Evolutionary conservation across 1,140 invertebrate species (phyloP).

Genomic region (Spodoptera frugiperda): DNA sequence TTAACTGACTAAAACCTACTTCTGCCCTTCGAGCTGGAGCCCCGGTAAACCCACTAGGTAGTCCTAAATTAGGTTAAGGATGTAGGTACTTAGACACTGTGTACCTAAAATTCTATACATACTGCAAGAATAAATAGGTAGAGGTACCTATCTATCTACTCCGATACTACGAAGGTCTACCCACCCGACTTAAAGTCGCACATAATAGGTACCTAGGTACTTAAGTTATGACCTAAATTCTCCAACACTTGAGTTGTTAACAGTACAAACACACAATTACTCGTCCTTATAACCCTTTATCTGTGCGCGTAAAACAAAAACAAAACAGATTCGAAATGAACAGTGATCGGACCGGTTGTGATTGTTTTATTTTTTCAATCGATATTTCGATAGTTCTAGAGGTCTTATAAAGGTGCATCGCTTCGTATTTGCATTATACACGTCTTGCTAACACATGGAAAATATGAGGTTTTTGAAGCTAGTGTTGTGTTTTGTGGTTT

Average conservation of each 20-base stretch:
- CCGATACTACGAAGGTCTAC: too few species aligned
- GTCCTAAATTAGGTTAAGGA: too few species aligned
- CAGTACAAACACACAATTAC: not conserved
- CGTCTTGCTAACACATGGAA: not conserved
- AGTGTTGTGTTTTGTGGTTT: constrained; percentile 8
- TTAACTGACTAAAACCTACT: too few species aligned
- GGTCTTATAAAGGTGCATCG: not conserved
- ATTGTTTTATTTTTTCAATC: not conserved
- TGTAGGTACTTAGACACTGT: too few species aligned
- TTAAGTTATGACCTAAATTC: too few species aligned
- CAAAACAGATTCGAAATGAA: constrained; percentile 7
- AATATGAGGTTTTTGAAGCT: constrained; percentile 17
- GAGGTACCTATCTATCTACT: too few species aligned
- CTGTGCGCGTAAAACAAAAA: constrained; percentile 14
- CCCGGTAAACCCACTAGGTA: too few species aligned
- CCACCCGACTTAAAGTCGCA: too few species aligned
- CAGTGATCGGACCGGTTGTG: constrained; percentile 24
- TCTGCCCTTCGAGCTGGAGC: too few species aligned
- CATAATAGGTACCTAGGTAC: too few species aligned
- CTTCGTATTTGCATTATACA: constrained; percentile 6
- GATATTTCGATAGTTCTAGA: not conserved
- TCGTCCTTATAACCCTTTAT: constrained; percentile 17
- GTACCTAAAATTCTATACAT: too few species aligned
- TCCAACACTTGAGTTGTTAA: not conserved
- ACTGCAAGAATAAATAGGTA: too few species aligned